A percentile compares a stretch with the other conserved stretches of the same genome.
phyloP scores from a whole-genome alignment of 2,888 invertebrate genomes.

The Vesta saturnalis region DNA sequence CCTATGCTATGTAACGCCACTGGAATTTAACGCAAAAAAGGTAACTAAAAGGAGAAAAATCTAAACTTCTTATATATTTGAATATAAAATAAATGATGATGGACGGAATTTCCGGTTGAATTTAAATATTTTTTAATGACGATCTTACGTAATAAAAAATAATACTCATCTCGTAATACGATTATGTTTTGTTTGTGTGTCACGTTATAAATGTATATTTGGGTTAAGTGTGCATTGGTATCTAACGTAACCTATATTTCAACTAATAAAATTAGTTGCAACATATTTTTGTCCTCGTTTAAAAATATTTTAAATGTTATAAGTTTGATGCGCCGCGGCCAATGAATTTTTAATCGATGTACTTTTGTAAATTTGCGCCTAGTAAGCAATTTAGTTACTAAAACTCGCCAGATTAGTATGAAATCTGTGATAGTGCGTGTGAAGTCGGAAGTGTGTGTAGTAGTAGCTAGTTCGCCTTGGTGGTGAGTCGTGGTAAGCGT shows the following conservation, averaged over 20 bases:
- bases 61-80: too few species aligned
- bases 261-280: slow-evolving; percentile 29
- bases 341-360: slow-evolving; percentile 14
- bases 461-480: slow-evolving; percentile 31
- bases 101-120: not conserved
- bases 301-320: slow-evolving; percentile 12
- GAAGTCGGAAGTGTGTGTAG: slow-evolving; percentile 36
- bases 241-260: slow-evolving; percentile 48
- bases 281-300: slow-evolving; percentile 36
- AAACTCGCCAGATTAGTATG: slow-evolving; percentile 29
- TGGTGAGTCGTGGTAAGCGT: slow-evolving; percentile 28
- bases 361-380: slow-evolving; percentile 32
- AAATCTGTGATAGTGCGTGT: slow-evolving; percentile 41
- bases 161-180: not conserved
- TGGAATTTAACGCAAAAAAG: too few species aligned
- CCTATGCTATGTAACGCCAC: too few species aligned
- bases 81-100: not conserved
- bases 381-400: slow-evolving; percentile 21
- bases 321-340: slow-evolving; percentile 25
- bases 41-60: too few species aligned
- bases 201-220: slow-evolving; percentile 41
- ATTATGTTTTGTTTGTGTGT: not conserved
- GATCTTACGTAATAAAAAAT: slow-evolving; percentile 2
- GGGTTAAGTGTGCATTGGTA: slow-evolving; percentile 53
- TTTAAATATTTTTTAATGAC: slow-evolving; percentile 2